Evolutionary conservation across 2,888 invertebrate species (phyloP).

Genomic region (Eurytoma adleriae): DNA sequence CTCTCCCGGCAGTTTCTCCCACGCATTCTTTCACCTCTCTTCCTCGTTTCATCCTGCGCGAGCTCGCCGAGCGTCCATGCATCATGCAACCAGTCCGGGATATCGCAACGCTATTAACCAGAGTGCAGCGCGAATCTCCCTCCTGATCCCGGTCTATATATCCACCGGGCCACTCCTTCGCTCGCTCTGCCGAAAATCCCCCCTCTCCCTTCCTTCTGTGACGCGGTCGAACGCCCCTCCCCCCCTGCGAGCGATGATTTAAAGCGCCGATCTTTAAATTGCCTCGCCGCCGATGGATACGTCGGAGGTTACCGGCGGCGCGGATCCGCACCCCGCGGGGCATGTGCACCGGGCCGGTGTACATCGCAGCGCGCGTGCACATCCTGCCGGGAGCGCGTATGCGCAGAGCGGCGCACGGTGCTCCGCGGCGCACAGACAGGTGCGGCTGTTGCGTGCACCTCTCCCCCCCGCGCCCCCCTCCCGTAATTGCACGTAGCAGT

Average conservation of each 20-base stretch:
- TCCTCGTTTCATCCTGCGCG: not conserved
- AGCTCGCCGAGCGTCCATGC: not conserved
- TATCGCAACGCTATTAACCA: not conserved
- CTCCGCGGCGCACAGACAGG: conserved; percentile 36
- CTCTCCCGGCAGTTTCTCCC: not conserved
- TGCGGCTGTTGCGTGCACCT: conserved; percentile 46
- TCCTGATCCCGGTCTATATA: no score
- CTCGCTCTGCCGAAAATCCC: no score
- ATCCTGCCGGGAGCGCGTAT: not conserved
- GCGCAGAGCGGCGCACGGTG: not conserved
- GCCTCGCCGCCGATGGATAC: not conserved
- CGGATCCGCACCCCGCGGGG: not conserved
- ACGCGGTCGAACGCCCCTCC: not conserved
- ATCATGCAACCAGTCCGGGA: not conserved
- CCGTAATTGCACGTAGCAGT: not conserved
- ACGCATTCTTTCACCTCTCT: conserved; percentile 28
- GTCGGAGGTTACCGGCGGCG: no score
- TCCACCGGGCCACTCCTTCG: no score
- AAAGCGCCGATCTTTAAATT: no score
- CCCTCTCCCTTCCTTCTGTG: no score
- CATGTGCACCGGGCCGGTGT: not conserved
- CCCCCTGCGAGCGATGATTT: not conserved
- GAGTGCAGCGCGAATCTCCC: no score
- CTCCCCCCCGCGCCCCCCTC: not conserved
- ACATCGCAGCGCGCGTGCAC: not conserved